Evolutionary conservation across 2,797 vertebrate genomes (phyloP), one percentile per base, ranked within the genome.

Genomic region (Typhlichthys eigenmanni): DNA sequence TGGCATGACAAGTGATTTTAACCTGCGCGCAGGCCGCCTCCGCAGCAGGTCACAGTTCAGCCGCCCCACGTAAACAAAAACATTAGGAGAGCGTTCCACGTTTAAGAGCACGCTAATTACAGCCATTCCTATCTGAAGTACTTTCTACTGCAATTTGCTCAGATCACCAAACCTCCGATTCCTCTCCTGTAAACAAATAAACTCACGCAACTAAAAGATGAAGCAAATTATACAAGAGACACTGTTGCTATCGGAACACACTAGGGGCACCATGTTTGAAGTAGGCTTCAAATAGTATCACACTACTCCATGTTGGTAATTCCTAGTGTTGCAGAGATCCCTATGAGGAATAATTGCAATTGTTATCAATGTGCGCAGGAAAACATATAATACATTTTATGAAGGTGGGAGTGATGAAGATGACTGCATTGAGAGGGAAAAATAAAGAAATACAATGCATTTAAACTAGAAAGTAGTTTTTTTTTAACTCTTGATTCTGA

Each of bases 61-160:
- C 90, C 84, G 87, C 88, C 85, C 84, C 81, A 69, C 66, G 80
- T 90, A 92, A 92, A 93, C 91, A 93, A 92, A 92, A 92, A 91
- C 93, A 91, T 89, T 88, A 86, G 84, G 86, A 89, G 86, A 84
- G 90, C 64, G 80, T 89, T 92, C 85, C 83, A 84, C 80, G 85
- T 92, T 91, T 92, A 93, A 94, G 91, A 92, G 91, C 90, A 85
- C 51, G 79, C 89, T 93, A 93, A 94, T 94, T 93, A 92, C 89
- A 85, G 84, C 85, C 85, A 92, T 93, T 92, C 88, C 88, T 89
- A 87, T 89, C 84, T 92, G 85, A 91, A 92, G 91, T 91, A 92
- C 92, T 92, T 91, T 92, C 85, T 88, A 83, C 86, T 86, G 87
- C 89, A 91, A 89, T 92, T 92, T 92, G 89, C 88, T 92, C 88